phyloP scores from a whole-genome alignment of 1,140 invertebrate genomes.

The Antheraea pernyi region DNA sequence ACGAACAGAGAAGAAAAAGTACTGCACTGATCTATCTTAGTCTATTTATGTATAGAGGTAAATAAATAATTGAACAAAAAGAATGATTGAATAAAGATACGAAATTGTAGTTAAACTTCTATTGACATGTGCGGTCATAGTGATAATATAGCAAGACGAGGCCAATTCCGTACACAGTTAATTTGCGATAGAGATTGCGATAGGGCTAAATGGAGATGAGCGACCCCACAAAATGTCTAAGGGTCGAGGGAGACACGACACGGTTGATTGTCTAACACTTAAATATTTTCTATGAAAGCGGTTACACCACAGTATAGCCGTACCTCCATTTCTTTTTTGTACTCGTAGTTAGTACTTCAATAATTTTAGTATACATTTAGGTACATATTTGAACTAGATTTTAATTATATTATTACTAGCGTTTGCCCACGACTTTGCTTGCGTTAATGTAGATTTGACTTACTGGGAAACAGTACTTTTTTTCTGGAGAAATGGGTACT shows the following conservation, averaged over 20 bases:
- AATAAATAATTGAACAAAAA: too few species aligned
- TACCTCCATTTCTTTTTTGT: not conserved
- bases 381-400: too few species aligned
- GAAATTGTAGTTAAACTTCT: not conserved
- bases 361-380: too few species aligned
- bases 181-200: constrained; percentile 58
- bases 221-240: constrained; percentile 32
- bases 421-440: too few species aligned
- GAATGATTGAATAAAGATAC: too few species aligned
- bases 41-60: too few species aligned
- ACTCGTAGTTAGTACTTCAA: not conserved
- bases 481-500: too few species aligned
- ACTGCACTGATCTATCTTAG: too few species aligned
- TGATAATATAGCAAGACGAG: constrained; percentile 12
- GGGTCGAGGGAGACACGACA: constrained; percentile 14
- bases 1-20: too few species aligned
- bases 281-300: constrained; percentile 9
- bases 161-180: constrained; percentile 43
- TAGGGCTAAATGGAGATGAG: constrained; percentile 43
- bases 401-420: too few species aligned
- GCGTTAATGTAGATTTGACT: too few species aligned
- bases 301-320: not conserved
- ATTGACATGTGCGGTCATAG: not conserved
- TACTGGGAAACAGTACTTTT: too few species aligned
- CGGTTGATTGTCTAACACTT: constrained; percentile 12